Conservation (phyloP, 37 sponge, comb jelly and placozoan genomes). For the Spongilla lacustris region DNA sequence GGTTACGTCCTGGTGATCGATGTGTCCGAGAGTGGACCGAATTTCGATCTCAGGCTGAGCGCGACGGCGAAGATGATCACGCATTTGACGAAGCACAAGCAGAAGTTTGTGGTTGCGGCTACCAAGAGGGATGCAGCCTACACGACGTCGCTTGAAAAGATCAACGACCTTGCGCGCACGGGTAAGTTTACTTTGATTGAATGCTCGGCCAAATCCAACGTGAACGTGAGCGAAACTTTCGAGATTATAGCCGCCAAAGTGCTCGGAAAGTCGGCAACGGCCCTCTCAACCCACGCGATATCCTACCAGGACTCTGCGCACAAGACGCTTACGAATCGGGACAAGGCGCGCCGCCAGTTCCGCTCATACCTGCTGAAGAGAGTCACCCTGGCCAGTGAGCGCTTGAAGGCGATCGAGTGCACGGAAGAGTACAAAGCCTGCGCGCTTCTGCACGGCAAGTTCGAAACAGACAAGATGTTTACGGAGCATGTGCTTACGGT, state of each 20-base stretch:
- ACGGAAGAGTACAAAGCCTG: conserved; percentile 41
- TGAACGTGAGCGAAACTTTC: conserved; percentile 47
- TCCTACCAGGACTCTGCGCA: conserved; percentile 25
- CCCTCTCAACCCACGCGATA: not conserved
- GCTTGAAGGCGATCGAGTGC: conserved; percentile 21
- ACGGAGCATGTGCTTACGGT: conserved; percentile 39
- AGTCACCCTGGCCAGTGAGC: conserved; percentile 18
- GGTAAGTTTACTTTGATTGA: conserved; percentile 32
- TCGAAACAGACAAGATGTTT: conserved; percentile 34
- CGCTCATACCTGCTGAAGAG: conserved; percentile 26
- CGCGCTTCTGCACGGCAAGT: conserved; percentile 17
- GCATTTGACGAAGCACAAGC: conserved; percentile 26
- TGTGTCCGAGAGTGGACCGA: conserved; percentile 15
- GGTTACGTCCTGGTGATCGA: conserved; percentile 61
- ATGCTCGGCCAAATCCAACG: conserved; percentile 36
- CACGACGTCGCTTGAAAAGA: conserved; percentile 3
- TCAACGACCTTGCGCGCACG: conserved; percentile 28
- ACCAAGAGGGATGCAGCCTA: conserved; percentile 56
- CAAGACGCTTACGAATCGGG: not conserved
- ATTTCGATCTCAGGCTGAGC: conserved; percentile 46
- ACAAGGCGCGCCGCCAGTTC: conserved; percentile 3
- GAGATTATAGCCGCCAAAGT: conserved; percentile 20
- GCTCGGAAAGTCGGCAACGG: not conserved
- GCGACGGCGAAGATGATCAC: conserved; percentile 23
- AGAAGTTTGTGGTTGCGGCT: conserved; percentile 53